A percentile compares a stretch with the other conserved stretches of the same genome.
Evolutionary conservation across 37 sponge, comb jelly and placozoan genomes (phyloP).

Genomic region (Lycopodina hypogea): DNA sequence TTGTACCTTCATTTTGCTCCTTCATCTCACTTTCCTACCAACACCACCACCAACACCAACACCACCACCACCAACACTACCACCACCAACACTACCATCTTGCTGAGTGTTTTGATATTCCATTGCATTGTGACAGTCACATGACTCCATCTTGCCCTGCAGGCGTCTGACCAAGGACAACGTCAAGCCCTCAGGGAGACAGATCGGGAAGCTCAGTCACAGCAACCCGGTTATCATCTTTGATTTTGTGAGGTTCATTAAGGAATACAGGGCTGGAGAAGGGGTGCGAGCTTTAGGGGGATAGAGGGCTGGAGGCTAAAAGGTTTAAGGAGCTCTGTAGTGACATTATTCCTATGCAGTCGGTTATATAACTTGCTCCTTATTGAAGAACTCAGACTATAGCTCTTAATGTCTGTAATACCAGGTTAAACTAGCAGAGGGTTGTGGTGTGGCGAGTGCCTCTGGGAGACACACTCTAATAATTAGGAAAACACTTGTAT

Average conservation of each 20-base stretch:
- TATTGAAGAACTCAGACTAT: no score
- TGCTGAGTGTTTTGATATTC: no score
- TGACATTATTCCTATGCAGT: no score
- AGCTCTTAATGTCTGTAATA: no score
- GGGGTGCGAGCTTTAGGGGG: neutral
- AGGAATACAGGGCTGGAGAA: neutral
- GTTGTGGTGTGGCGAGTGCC: no score
- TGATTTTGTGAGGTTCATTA: constrained; percentile 89
- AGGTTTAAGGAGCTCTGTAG: no score
- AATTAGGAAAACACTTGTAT: no score
- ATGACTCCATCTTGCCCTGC: neutral
- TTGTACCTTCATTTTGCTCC: neutral
- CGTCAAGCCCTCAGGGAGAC: constrained; percentile 93
- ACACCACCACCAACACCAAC: neutral
- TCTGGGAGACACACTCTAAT: no score
- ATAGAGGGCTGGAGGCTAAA: constrained; percentile 2
- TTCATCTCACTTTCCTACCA: neutral
- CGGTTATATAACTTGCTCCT: no score
- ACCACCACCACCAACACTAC: no score
- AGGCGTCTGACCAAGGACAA: constrained; percentile 97
- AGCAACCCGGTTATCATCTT: constrained; percentile 94
- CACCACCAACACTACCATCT: no score
- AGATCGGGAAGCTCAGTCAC: constrained; percentile 94
- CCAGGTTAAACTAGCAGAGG: no score
- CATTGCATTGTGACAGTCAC: neutral